Percentiles rank a stretch among this genome's conserved stretches.
These are phyloP conservation scores for Pristionchus arcanus DNA, from an alignment of 2,888 invertebrate species.

Conservation along the genomic window DNA sequence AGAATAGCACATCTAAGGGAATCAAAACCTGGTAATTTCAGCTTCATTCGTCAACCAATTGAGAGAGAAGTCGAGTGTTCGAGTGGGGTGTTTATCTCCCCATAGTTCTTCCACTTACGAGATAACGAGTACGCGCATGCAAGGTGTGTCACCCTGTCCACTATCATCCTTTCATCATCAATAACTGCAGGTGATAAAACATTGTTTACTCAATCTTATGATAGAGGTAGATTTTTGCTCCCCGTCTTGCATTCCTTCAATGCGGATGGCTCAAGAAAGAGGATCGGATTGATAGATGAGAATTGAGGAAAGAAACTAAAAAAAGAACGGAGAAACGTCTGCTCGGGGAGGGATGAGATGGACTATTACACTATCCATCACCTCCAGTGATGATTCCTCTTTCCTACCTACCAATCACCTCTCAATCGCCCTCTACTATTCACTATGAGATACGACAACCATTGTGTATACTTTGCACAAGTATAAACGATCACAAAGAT, in stretches of 20 bases:
- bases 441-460: background rate
- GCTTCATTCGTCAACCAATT: background rate
- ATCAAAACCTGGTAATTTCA: background rate
- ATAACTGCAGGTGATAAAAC: background rate
- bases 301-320: background rate
- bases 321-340: background rate
- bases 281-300: background rate
- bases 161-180: background rate
- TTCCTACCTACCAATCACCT: constrained; percentile 40
- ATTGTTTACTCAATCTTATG: background rate
- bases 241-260: background rate
- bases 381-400: constrained; percentile 35
- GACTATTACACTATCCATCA: constrained; percentile 15
- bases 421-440: background rate
- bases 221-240: background rate
- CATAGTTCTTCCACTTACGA: background rate
- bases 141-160: background rate
- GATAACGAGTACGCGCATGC: constrained; percentile 30
- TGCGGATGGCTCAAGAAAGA: background rate
- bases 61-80: background rate
- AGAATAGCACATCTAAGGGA: background rate
- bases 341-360: background rate
- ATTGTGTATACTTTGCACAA: background rate
- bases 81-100: constrained; percentile 19
- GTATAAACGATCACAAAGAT: background rate